These are phyloP conservation scores for Spea hammondii DNA, from an alignment of 2,797 vertebrate genomes.

Conservation along the genomic window DNA sequence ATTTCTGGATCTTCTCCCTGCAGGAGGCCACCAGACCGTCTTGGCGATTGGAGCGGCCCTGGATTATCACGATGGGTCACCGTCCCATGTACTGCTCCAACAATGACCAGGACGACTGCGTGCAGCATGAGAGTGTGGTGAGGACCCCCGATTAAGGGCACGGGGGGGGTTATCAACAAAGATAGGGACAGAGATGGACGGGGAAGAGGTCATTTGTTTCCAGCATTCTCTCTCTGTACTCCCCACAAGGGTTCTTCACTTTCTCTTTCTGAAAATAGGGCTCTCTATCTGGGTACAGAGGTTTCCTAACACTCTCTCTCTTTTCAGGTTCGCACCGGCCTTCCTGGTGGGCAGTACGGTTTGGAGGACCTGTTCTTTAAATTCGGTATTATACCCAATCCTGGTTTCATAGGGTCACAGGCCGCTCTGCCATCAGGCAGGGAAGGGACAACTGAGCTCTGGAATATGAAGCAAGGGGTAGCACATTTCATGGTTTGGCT, in stretches of 20 bases:
- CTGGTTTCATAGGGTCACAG: background rate
- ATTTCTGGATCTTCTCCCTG: background rate
- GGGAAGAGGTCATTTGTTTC: too few relatives aligned
- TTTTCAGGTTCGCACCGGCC: constrained; percentile 59
- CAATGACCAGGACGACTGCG: constrained; percentile 83
- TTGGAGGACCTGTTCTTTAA: constrained; percentile 66
- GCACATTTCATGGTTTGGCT: too few relatives aligned
- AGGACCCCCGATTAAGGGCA: constrained; percentile 1
- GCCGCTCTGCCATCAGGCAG: background rate
- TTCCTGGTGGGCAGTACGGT: constrained; percentile 50
- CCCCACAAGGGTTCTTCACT: too few relatives aligned
- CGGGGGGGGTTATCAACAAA: background rate
- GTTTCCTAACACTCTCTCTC: background rate
- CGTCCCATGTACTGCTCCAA: constrained; percentile 92
- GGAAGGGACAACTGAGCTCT: too few relatives aligned
- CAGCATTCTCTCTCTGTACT: too few relatives aligned
- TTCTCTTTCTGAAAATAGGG: too few relatives aligned
- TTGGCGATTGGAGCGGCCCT: constrained; percentile 71
- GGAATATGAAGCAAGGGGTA: too few relatives aligned
- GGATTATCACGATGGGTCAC: constrained; percentile 92
- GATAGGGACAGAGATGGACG: too few relatives aligned
- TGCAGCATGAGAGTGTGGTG: constrained; percentile 74
- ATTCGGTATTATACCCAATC: constrained; percentile 52
- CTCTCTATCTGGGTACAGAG: too few relatives aligned
- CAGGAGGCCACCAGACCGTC: constrained; percentile 79